Evolutionary conservation across 2,888 invertebrate species (phyloP).

Genomic region (Lepidonotus clava): DNA sequence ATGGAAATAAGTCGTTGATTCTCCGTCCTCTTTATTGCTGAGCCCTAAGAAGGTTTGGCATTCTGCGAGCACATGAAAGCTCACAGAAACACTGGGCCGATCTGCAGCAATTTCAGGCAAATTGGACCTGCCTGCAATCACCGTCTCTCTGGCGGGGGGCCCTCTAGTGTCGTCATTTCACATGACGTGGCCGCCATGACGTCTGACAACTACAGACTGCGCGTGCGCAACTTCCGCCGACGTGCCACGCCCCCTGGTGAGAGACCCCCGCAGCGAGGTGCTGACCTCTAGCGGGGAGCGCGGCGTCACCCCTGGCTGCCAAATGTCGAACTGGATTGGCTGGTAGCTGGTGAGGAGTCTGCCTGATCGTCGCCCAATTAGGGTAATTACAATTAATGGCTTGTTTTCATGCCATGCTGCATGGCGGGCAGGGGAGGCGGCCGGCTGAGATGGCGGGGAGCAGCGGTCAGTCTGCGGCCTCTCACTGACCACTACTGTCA

Average conservation of each 20-base stretch:
- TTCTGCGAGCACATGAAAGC: background rate
- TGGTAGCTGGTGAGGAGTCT: background rate
- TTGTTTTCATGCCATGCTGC: slow-evolving; percentile 2
- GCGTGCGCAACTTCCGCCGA: background rate
- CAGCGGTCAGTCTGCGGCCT: background rate
- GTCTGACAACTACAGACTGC: background rate
- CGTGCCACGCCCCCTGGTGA: background rate
- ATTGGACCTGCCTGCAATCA: slow-evolving; percentile 11
- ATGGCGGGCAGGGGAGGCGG: background rate
- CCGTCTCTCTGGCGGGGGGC: background rate
- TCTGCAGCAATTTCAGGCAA: background rate
- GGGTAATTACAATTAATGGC: slow-evolving; percentile 36
- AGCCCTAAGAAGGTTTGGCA: background rate
- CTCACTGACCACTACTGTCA: slow-evolving; percentile 10
- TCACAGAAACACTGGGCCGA: background rate
- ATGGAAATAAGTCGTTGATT: too few species aligned
- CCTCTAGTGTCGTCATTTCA: background rate
- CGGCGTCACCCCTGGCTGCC: slow-evolving; percentile 32
- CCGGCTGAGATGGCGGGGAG: background rate
- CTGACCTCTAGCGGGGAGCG: background rate
- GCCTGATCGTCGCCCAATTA: slow-evolving; percentile 31
- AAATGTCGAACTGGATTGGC: slow-evolving; percentile 35
- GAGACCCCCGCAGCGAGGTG: too few species aligned
- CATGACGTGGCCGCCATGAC: background rate
- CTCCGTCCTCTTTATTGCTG: too few species aligned